These are phyloP conservation scores for Odocoileus hemionus DNA, from an alignment of 2,113 vertebrate genomes.

Conservation along the genomic window DNA sequence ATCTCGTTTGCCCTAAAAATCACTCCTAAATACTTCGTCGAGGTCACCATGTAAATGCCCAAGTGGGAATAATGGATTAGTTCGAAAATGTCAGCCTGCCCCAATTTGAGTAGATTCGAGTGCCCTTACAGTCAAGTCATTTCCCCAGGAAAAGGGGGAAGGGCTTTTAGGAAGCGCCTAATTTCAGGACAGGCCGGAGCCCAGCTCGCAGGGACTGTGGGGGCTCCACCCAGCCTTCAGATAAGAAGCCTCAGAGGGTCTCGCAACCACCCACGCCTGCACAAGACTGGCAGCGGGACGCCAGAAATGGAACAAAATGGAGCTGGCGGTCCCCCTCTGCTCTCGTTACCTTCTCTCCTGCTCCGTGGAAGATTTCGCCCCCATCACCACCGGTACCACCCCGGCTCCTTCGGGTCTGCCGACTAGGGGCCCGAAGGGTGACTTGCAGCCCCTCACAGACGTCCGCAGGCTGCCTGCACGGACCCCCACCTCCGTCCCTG, in stretches of 20 bases:
- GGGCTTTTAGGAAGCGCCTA: background rate
- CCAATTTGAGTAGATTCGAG: background rate
- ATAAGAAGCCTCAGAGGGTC: background rate
- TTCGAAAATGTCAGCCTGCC: background rate
- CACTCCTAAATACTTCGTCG: background rate
- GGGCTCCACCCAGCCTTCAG: background rate
- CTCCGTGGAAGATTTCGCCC: background rate
- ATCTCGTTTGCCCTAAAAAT: constrained; percentile 31
- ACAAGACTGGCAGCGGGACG: background rate
- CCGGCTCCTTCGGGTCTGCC: background rate
- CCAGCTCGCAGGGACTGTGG: background rate
- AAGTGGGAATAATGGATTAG: background rate
- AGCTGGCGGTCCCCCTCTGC: background rate
- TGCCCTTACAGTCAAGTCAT: background rate
- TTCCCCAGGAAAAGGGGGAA: background rate
- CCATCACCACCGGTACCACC: background rate
- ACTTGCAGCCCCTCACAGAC: background rate
- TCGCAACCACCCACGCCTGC: too few relatives aligned
- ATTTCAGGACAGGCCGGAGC: background rate
- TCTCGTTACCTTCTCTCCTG: background rate
- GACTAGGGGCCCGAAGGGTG: background rate
- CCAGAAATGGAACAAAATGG: background rate
- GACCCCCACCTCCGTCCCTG: background rate
- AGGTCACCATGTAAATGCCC: background rate
- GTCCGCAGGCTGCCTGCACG: background rate